A percentile compares a stretch with the other conserved stretches of the same genome.
phyloP scores from a whole-genome alignment of 2,113 vertebrate species.

The Catharus fuscescens region DNA sequence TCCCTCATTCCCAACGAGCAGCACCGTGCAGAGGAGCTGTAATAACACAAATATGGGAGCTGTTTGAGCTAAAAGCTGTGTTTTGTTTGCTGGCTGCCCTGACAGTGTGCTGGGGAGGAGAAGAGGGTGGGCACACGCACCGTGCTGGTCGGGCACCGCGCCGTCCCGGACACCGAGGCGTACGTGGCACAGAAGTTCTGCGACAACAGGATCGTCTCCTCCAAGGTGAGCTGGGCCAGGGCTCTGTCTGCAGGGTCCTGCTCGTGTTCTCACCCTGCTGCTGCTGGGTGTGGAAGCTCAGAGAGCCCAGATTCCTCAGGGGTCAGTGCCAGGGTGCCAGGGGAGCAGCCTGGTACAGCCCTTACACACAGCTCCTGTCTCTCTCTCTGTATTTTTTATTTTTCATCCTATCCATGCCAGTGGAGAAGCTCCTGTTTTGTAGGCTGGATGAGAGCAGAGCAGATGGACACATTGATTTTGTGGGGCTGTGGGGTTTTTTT shows the following conservation, averaged over 20 bases:
- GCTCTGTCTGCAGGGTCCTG: background rate
- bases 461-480: rapidly evolving
- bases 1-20: rapidly evolving
- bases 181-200: constrained; percentile 91
- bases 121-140: constrained; percentile 90
- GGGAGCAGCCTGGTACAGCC: background rate
- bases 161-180: constrained; percentile 76
- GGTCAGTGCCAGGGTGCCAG: background rate
- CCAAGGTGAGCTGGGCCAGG: constrained; percentile 84
- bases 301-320: background rate
- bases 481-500: background rate
- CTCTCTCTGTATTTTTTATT: background rate
- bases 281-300: background rate
- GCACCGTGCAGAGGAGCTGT: rapidly evolving
- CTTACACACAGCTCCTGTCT: background rate
- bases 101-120: constrained; percentile 89
- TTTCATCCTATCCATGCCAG: rapidly evolving
- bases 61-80: background rate
- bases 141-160: constrained; percentile 86
- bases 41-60: rapidly evolving
- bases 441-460: background rate
- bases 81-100: background rate
- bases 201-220: constrained; percentile 96
- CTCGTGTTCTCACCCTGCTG: rapidly evolving
- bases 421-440: background rate